Evolutionary conservation across 2,113 vertebrate genomes (phyloP).

Genomic region (Phyllostomus hastatus): DNA sequence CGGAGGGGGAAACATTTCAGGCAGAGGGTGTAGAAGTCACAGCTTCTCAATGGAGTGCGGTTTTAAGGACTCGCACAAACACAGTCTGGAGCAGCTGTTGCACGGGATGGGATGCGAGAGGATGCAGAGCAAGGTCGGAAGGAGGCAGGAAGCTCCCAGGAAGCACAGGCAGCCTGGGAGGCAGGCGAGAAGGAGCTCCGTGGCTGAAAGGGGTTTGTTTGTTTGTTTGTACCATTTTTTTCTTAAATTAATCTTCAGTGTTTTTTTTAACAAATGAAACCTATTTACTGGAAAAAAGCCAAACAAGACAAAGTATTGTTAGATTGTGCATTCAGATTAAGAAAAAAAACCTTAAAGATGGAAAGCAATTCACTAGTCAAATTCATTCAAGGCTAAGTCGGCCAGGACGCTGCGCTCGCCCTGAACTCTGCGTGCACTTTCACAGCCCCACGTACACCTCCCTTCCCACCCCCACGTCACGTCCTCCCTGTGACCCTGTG

Average conservation of each 20-base stretch:
- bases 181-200: fast-evolving
- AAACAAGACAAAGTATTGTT: neutral
- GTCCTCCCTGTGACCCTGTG: neutral
- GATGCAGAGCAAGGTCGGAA: no score
- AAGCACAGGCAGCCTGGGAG: neutral
- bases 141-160: neutral
- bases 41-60: neutral
- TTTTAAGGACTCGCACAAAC: neutral
- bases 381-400: neutral
- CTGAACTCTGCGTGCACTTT: neutral
- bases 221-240: neutral
- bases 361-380: neutral
- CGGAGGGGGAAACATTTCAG: fast-evolving
- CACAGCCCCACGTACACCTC: fast-evolving
- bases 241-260: neutral
- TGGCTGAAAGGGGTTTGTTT: neutral
- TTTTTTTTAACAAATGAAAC: neutral
- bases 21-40: neutral
- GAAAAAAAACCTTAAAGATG: neutral
- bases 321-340: neutral
- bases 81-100: no score
- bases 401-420: no score
- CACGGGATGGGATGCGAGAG: neutral
- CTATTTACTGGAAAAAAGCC: neutral
- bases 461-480: fast-evolving